phyloP scores from a whole-genome alignment of 2,888 invertebrate species.

The Pachycephus smyrnensis region DNA sequence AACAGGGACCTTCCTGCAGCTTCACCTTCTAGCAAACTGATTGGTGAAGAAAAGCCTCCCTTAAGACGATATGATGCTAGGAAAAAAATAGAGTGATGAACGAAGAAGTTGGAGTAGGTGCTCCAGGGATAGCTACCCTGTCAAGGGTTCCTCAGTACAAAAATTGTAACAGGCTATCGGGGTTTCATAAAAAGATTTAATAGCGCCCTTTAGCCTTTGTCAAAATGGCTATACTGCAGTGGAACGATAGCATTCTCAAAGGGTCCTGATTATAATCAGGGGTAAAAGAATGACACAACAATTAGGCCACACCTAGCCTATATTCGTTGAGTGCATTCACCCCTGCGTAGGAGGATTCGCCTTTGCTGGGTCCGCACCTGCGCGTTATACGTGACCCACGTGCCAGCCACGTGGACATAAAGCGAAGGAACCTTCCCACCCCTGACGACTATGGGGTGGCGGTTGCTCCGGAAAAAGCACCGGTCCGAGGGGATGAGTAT shows the following conservation, averaged over 20 bases:
- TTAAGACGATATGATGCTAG: conserved; percentile 20
- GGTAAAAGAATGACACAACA: conserved; percentile 27
- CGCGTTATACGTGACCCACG: conserved; percentile 46
- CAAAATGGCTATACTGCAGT: not conserved
- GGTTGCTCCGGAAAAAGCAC: conserved; percentile 21
- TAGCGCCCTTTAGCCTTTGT: not conserved
- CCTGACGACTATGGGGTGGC: not conserved
- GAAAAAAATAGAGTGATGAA: conserved; percentile 25
- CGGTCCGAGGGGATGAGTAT: conserved; percentile 54
- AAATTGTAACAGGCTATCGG: too few species aligned
- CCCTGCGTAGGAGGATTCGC: conserved; percentile 33
- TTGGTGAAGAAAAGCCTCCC: not conserved
- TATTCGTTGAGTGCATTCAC: conserved; percentile 43
- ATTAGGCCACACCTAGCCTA: conserved; percentile 55
- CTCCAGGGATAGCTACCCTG: not conserved
- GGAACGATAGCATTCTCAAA: not conserved
- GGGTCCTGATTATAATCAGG: not conserved
- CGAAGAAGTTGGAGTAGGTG: conserved; percentile 18
- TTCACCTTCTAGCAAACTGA: not conserved
- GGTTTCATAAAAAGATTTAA: not conserved
- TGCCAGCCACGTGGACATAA: conserved; percentile 51
- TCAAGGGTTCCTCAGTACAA: not conserved
- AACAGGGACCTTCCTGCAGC: not conserved
- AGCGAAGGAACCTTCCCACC: conserved; percentile 8
- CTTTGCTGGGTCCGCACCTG: conserved; percentile 45